A percentile compares a stretch with the other conserved stretches of the same genome.
Evolutionary conservation across 2,888 invertebrate genomes (phyloP).

Genomic region (Matsumyia berberina): DNA sequence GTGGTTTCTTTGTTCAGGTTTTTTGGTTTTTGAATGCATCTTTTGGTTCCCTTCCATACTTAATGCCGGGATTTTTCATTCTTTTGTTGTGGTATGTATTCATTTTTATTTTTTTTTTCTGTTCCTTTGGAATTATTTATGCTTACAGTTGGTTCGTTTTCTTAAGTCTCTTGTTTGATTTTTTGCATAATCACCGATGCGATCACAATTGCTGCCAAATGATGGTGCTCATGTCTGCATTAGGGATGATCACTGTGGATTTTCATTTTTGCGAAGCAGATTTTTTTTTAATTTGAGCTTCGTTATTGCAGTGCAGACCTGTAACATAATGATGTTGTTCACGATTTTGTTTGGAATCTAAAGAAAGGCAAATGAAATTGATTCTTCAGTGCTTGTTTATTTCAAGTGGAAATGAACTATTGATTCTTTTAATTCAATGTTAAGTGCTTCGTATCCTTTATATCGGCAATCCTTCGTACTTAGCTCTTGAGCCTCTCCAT

Average conservation of each 20-base stretch:
- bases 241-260: conserved; percentile 3
- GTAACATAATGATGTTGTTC: conserved; percentile 39
- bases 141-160: conserved; percentile 21
- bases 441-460: too few relatives aligned
- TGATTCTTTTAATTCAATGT: too few relatives aligned
- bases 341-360: conserved; percentile 14
- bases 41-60: conserved; percentile 23
- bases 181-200: conserved; percentile 71
- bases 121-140: conserved; percentile 44
- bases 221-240: conserved; percentile 29
- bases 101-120: background rate
- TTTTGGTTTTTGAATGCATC: conserved; percentile 24
- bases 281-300: conserved; percentile 52
- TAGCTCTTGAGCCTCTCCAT: too few relatives aligned
- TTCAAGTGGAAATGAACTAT: background rate
- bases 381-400: background rate
- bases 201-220: conserved; percentile 59
- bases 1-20: conserved; percentile 54
- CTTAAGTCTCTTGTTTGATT: conserved; percentile 46
- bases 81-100: conserved; percentile 45
- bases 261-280: conserved; percentile 13
- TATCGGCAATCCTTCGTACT: too few relatives aligned
- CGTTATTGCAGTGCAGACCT: conserved; percentile 9
- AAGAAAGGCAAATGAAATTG: background rate
- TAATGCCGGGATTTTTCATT: background rate